Percentiles rank a stretch among this genome's conserved stretches.
These are phyloP conservation scores for Antheraea yamamai DNA, from an alignment of 2,888 invertebrate genomes.

Conservation along the genomic window DNA sequence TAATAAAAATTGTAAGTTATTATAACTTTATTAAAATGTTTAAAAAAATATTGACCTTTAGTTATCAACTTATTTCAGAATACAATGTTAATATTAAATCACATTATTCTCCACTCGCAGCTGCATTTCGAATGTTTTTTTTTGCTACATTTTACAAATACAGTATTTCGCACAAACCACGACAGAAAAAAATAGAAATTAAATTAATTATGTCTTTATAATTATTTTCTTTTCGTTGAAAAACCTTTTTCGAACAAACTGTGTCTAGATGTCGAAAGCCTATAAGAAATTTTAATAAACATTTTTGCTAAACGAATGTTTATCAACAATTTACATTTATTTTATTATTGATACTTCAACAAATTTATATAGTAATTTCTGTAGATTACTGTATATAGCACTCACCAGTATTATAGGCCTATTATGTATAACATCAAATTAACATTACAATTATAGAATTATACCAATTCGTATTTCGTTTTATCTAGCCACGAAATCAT, in stretches of 20 bases:
- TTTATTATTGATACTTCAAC: background rate
- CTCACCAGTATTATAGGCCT: background rate
- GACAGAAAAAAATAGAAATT: background rate
- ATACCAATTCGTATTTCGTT: constrained; percentile 27
- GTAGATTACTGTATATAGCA: background rate
- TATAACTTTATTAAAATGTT: background rate
- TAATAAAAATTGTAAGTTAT: background rate
- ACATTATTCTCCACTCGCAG: too few species aligned
- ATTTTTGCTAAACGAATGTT: background rate
- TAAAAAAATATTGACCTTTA: too few species aligned
- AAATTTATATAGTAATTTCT: background rate
- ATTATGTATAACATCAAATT: constrained; percentile 8
- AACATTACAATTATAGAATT: constrained; percentile 13
- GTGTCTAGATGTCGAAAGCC: background rate
- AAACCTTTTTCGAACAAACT: background rate
- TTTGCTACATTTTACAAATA: too few species aligned
- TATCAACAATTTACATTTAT: background rate
- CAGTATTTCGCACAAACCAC: too few species aligned
- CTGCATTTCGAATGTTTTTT: too few species aligned
- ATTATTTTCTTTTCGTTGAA: background rate
- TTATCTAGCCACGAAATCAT: constrained; percentile 59
- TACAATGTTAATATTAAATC: too few species aligned
- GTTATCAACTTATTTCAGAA: too few species aligned
- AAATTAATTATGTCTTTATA: background rate
- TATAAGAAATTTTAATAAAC: background rate